These are phyloP conservation scores for Ahaetulla prasina DNA, from an alignment of 2,113 vertebrate species.

Conservation along the genomic window DNA sequence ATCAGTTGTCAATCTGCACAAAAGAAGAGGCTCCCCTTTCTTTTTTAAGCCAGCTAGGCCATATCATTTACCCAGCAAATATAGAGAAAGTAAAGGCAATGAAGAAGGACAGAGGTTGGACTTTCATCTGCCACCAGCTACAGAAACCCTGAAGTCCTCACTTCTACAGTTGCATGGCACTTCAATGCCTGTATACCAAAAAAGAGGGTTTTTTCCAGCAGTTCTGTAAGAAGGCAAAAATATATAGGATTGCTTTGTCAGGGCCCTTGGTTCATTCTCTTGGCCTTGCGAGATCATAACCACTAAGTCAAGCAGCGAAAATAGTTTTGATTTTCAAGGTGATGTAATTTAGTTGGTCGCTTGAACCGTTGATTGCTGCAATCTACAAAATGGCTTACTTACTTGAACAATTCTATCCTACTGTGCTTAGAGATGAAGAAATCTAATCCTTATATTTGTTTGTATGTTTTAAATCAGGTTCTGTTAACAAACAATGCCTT, in stretches of 20 bases:
- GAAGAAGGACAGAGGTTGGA: background rate
- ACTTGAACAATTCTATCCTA: constrained; percentile 24
- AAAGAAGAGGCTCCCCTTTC: background rate
- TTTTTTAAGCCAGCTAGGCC: background rate
- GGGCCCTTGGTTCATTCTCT: constrained; percentile 1
- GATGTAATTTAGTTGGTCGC: background rate
- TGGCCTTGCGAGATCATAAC: constrained; percentile 4
- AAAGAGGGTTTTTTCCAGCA: background rate
- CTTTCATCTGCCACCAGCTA: background rate
- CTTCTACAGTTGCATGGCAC: background rate
- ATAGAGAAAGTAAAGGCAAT: background rate
- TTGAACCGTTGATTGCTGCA: constrained; percentile 27
- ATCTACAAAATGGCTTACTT: background rate
- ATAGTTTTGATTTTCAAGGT: constrained; percentile 29
- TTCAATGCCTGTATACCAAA: background rate
- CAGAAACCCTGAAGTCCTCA: background rate
- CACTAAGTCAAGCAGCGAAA: constrained; percentile 27
- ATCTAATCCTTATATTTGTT: constrained; percentile 29
- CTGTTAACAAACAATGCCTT: constrained; percentile 5
- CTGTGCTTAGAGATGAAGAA: constrained; percentile 39
- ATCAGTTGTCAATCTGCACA: background rate
- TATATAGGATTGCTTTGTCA: background rate
- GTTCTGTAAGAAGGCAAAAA: constrained; percentile 4
- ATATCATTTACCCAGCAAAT: background rate
- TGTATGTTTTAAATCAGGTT: constrained; percentile 25